A percentile compares a stretch with the other conserved stretches of the same genome.
phyloP scores from a whole-genome alignment of 2,797 vertebrate genomes.

The Mus caroli region DNA sequence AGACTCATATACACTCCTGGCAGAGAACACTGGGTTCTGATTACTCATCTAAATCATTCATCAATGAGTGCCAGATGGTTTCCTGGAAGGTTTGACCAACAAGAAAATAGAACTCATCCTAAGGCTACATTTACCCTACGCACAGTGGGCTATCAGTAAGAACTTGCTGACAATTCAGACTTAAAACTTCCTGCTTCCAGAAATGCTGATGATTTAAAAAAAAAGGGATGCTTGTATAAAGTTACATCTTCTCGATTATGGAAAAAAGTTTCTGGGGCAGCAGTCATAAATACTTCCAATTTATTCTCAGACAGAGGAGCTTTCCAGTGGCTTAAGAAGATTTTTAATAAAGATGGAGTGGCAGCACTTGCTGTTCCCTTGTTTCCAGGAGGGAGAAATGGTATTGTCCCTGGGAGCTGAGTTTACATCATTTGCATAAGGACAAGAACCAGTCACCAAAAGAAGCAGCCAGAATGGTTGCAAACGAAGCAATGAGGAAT shows the following conservation, averaged over 20 bases:
- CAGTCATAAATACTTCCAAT: conserved; percentile 55
- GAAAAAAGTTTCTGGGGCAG: conserved; percentile 50
- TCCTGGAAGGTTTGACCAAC: conserved; percentile 48
- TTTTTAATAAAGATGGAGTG: neutral
- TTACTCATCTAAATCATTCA: conserved; percentile 39
- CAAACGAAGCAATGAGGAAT: neutral
- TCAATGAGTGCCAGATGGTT: conserved; percentile 42
- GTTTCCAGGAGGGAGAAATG: neutral
- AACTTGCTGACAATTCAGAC: conserved; percentile 61
- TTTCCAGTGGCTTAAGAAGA: conserved; percentile 31
- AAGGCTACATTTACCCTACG: neutral
- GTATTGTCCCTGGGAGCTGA: neutral
- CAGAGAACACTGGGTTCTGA: neutral
- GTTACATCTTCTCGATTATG: neutral
- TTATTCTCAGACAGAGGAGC: conserved; percentile 34
- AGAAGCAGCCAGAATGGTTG: neutral
- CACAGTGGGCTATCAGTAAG: conserved; percentile 42
- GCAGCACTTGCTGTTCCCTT: neutral
- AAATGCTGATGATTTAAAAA: conserved; percentile 58
- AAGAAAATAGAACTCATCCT: conserved; percentile 30
- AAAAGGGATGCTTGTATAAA: conserved; percentile 15
- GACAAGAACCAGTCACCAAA: neutral
- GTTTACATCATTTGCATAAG: neutral
- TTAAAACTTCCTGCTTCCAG: conserved; percentile 55
- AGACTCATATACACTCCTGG: neutral